Evolutionary conservation across 2,113 vertebrate genomes (phyloP), one percentile per base, ranked within the genome.

Genomic region (Myodes glareolus): DNA sequence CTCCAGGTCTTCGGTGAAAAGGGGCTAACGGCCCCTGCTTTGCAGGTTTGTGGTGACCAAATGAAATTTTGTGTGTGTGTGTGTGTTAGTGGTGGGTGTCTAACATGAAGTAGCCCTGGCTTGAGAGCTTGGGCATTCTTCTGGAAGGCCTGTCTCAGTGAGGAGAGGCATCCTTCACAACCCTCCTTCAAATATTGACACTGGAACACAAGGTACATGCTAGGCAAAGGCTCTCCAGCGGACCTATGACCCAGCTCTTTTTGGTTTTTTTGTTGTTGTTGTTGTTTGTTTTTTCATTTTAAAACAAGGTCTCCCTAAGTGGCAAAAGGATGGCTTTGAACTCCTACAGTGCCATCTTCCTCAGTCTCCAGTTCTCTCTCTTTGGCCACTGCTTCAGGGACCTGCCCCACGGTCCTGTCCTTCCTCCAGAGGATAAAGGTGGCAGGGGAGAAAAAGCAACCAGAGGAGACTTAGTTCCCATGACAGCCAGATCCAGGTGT

Each of bases 401-500:
- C 42, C 76, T 63, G 65, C 73, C 58, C 29, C 25, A 50, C 68
- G 65, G 13, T 50, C 90, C 87, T 88, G 84, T 58, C 8, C 77
- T 58, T 68, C 7, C 45, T 82, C 63, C 31, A 25, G 76, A 90
- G 33, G 65, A 73, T 5, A 47, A 61, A 67, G 93, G 52, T 75
- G 50, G 61, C 72, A 78, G 94, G 47, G 90, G 90, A 52, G 78
- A 96, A 78, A 86, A 67, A 92, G 67, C 95, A 92, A 67, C 78
- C 94, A 36, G 29, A 91, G 88, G 94, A 95, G 95, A 84, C 52
- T 87, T 39, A 78, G 77, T 97, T 96, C 95, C 91, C 93, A 91
- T 94, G 93, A 70, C 89, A 96, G 89, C 63, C 95, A 87, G 92
- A 97, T 90, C 68, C 87, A 94, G 77, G 61, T 97, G 97, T 98